Evolutionary conservation across 1,140 invertebrate genomes (phyloP).

Genomic region (Metopolophium dirhodum): DNA sequence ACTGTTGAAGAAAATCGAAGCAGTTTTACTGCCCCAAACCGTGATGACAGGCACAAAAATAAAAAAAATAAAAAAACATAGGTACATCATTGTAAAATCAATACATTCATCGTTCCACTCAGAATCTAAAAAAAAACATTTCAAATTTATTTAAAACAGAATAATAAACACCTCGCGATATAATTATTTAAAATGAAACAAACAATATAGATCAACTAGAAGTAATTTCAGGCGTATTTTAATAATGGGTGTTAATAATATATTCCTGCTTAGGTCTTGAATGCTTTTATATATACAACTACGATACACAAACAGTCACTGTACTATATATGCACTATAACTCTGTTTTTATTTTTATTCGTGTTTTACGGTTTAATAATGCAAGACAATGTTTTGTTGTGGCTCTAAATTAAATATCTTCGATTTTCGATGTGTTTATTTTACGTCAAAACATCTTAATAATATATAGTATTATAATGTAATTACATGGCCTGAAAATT

Average conservation of each 20-base stretch:
- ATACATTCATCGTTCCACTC: too few relatives aligned
- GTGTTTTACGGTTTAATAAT: background rate
- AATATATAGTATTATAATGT: background rate
- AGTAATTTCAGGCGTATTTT: background rate
- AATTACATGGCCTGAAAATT: background rate
- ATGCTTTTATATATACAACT: too few relatives aligned
- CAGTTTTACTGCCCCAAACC: too few relatives aligned
- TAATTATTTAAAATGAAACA: background rate
- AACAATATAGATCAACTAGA: background rate
- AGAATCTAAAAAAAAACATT: too few relatives aligned
- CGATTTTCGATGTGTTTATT: background rate
- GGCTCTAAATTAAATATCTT: background rate
- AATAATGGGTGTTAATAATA: background rate
- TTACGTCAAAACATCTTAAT: background rate
- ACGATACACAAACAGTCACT: background rate
- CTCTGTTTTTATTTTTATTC: background rate
- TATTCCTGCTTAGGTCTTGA: too few relatives aligned
- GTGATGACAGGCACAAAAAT: too few relatives aligned
- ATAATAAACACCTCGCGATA: too few relatives aligned
- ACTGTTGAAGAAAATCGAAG: too few relatives aligned
- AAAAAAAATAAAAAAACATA: too few relatives aligned
- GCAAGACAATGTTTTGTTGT: background rate
- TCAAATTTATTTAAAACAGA: too few relatives aligned
- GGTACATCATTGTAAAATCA: too few relatives aligned
- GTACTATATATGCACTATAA: background rate